Percentiles rank a stretch among this genome's conserved stretches.
phyloP scores from a whole-genome alignment of 2,888 invertebrate species.

The Drosophila sordidapex region DNA sequence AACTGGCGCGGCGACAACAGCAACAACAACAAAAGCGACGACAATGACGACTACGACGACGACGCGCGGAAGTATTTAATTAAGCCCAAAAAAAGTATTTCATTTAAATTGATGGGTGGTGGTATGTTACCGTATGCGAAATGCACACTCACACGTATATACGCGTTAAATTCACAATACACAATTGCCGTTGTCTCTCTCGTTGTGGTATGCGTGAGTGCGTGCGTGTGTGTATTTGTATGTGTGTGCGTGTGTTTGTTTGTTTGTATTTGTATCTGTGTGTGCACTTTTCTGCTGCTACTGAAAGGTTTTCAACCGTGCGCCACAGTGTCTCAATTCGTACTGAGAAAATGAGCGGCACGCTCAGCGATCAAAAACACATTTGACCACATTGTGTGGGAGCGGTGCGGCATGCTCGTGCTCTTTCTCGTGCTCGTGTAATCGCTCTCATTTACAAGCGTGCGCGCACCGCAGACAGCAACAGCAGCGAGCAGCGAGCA shows the following conservation, averaged over 20 bases:
- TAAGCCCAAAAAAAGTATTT: constrained; percentile 74
- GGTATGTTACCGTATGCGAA: constrained; percentile 30
- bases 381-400: constrained; percentile 57
- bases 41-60: constrained; percentile 40
- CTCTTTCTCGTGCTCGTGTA: constrained; percentile 51
- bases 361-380: constrained; percentile 51
- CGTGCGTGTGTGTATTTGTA: background rate
- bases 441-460: constrained; percentile 65
- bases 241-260: constrained; percentile 37
- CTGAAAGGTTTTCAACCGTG: constrained; percentile 73
- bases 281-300: constrained; percentile 68
- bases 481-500: constrained; percentile 15
- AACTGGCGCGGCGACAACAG: constrained; percentile 68
- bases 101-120: constrained; percentile 70
- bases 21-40: constrained; percentile 41
- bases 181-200: constrained; percentile 54
- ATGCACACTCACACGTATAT: constrained; percentile 29
- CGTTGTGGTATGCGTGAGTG: constrained; percentile 27
- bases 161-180: constrained; percentile 35
- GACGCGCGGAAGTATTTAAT: constrained; percentile 78
- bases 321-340: constrained; percentile 77
- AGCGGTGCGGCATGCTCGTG: constrained; percentile 56
- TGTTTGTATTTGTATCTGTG: constrained; percentile 27
- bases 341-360: constrained; percentile 67
- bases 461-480: constrained; percentile 40